Conservation (phyloP, 2,888 invertebrate genomes). For the Zhuqinia jingwanae region DNA sequence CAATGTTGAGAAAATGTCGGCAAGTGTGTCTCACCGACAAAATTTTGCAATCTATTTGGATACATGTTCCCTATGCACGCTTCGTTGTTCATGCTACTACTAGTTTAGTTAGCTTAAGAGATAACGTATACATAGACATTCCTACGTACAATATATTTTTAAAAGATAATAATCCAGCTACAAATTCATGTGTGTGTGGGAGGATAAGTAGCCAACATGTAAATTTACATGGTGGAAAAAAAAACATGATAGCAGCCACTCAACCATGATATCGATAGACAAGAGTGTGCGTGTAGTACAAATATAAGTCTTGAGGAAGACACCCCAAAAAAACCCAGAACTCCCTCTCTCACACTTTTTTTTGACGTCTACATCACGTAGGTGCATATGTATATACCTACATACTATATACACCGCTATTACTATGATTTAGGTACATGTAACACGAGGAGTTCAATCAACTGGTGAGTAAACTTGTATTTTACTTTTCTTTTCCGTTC, state of each 20-base stretch:
- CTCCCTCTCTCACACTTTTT: constrained; percentile 21
- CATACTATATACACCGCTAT: background rate
- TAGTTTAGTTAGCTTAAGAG: background rate
- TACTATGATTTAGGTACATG: background rate
- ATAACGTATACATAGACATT: background rate
- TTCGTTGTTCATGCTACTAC: background rate
- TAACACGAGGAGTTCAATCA: constrained; percentile 43
- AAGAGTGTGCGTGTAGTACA: too few species aligned
- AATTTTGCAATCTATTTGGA: constrained; percentile 11
- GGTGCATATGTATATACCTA: too few species aligned
- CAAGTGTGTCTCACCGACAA: background rate
- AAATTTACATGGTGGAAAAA: constrained; percentile 4
- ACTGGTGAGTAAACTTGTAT: constrained; percentile 26
- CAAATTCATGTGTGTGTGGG: too few species aligned
- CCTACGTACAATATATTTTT: too few species aligned
- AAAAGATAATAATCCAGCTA: background rate
- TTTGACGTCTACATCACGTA: constrained; percentile 16
- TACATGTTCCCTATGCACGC: too few species aligned
- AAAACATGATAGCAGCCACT: background rate
- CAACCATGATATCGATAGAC: constrained; percentile 12
- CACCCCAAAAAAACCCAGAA: too few species aligned
- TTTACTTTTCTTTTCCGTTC: constrained; percentile 17
- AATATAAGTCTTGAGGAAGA: too few species aligned
- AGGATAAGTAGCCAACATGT: too few species aligned
- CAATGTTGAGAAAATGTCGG: background rate